Evolutionary conservation across 2,888 invertebrate genomes (phyloP), one percentile per base, ranked within the genome.

Genomic region (Trisateles emortualis): DNA sequence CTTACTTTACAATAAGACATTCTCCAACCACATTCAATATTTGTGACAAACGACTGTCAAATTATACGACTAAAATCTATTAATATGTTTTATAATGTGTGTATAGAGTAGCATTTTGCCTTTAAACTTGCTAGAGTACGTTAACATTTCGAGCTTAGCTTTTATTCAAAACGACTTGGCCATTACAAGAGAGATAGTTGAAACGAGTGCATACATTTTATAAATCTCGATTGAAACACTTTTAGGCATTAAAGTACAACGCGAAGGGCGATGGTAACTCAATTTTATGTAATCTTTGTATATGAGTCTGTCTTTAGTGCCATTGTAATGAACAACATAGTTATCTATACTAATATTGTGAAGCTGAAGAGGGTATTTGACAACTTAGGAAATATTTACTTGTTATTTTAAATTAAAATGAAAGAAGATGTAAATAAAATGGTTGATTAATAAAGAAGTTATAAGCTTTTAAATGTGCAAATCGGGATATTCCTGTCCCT

Each of bases 241-340:
- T 56, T 47, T 60, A 58, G 38, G 62, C 70, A 59, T 65, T 61
- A 52, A 67, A 73, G 68, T 72, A 65, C 68, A 72, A 62, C 66
- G 53, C 55, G 51, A 64, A 69, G 55, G 54, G 52, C 61, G 60
- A 65, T 56, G 63, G 51, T 46, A 53, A 54, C 54, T 60, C 61
- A 59, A 53, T 60, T 54, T 22, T 53, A 52, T 17, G 3, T 36
- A 49, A 55, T 62, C 61, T 59, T 61, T 59, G 64, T 71, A 61
- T 55, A 77, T 45, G 51, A 43, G 40, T 63, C 54, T 76, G 41
- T 52, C 26, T 63, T 32, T 57, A 63, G 89, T 89, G 89, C 88
- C 87, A 89, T 89, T 79, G 72, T 78, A 71, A 78, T 72, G 83
- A 87, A 87, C 86, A 88, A 86, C 60, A 16, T 32, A 24, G 11